A percentile compares a stretch with the other conserved stretches of the same genome.
Evolutionary conservation across 2,113 vertebrate species (phyloP).

Genomic region (Scatophagus argus): DNA sequence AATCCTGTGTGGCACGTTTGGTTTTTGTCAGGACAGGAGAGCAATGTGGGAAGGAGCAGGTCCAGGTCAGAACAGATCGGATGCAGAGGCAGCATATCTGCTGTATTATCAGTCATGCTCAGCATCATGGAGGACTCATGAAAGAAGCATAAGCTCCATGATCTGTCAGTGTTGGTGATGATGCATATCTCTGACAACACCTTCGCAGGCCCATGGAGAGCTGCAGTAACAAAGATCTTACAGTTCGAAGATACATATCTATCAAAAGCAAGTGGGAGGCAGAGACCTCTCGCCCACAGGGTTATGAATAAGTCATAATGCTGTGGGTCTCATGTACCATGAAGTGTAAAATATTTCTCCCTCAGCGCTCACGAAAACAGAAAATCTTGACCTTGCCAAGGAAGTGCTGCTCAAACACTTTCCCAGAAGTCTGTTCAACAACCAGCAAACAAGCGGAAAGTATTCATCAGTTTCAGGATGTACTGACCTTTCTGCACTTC

Average conservation of each 20-base stretch:
- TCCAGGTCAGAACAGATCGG: slow-evolving; percentile 60
- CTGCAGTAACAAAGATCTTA: slow-evolving; percentile 60
- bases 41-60: slow-evolving; percentile 48
- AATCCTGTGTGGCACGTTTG: slow-evolving; percentile 33
- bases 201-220: slow-evolving; percentile 15
- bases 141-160: slow-evolving; percentile 30
- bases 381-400: slow-evolving; percentile 46
- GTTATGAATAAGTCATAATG: slow-evolving; percentile 63
- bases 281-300: slow-evolving; percentile 38
- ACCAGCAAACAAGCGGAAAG: slow-evolving; percentile 63
- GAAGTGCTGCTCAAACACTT: slow-evolving; percentile 51
- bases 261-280: slow-evolving; percentile 46
- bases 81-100: slow-evolving; percentile 42
- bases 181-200: slow-evolving; percentile 40
- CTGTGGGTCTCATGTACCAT: slow-evolving; percentile 46
- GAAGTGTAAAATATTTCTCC: slow-evolving; percentile 59
- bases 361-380: slow-evolving; percentile 24
- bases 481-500: slow-evolving; percentile 51
- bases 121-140: slow-evolving; percentile 34
- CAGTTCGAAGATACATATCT: slow-evolving; percentile 49
- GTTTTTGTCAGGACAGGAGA: slow-evolving; percentile 36
- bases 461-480: slow-evolving; percentile 65
- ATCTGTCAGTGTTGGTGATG: slow-evolving; percentile 32
- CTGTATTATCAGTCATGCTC: slow-evolving; percentile 41
- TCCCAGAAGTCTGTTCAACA: slow-evolving; percentile 60